Evolutionary conservation across 2,113 vertebrate species (phyloP).

Genomic region (Hippocampus mohnikei): DNA sequence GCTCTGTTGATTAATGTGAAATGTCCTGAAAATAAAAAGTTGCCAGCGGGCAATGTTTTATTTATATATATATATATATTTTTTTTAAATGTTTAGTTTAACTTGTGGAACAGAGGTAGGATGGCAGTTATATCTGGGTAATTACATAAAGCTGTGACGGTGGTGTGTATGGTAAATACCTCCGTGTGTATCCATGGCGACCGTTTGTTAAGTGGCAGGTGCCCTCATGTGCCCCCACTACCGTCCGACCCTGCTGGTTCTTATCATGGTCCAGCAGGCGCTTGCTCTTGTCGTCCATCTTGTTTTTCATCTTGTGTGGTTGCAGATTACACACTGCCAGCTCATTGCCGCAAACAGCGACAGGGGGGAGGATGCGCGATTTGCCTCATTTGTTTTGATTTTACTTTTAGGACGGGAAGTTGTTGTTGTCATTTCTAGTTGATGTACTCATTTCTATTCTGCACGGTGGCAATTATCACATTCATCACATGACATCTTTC

Average conservation of each 20-base stretch:
- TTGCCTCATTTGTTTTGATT: neutral
- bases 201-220: constrained; percentile 50
- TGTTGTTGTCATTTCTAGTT: neutral
- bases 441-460: no score
- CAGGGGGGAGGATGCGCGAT: neutral
- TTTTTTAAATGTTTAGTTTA: no score
- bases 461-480: no score
- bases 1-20: no score
- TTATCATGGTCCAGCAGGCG: constrained; percentile 57
- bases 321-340: neutral
- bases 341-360: neutral
- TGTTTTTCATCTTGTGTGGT: constrained; percentile 4
- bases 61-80: no score
- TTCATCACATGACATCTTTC: no score
- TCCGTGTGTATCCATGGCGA: constrained; percentile 56
- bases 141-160: no score
- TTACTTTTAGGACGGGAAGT: neutral
- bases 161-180: no score
- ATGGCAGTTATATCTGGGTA: no score
- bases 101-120: no score
- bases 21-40: no score
- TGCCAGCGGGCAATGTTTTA: no score
- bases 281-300: constrained; percentile 40
- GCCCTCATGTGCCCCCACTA: constrained; percentile 13
- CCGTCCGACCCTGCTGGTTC: constrained; percentile 40